Base-by-base conservation (phyloP, 1,140 invertebrate genomes). In the Campoletis sonorensis region DNA sequence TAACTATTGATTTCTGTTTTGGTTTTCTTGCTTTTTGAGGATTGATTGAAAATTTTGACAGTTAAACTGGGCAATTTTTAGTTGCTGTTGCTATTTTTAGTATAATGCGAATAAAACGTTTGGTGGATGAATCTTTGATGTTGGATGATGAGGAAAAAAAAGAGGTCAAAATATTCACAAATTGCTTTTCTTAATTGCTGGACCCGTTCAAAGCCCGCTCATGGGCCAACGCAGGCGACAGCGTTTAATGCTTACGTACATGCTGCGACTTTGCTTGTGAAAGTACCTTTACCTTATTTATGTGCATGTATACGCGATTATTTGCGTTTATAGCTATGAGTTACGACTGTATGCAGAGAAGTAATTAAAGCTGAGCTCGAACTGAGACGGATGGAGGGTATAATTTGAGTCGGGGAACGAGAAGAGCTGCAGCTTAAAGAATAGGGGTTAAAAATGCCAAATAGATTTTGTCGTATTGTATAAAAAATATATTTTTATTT, bases 301-400 rank as follows among this genome's bases (percentile, higher is more conserved):
- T 58, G 54, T 58, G 10, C 54, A 23, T 13, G 30, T 10, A 13
- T 37, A 71, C 5, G 40, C 40, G 40, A 45, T 45, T 71, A 37
- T 71, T 71, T 73, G 71, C 71, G 71, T 73, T 73, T 73, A 73
- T 45, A 23, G 71, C 37, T 49, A 49, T 49, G 71, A 73, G 71
- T 73, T 73, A 73, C 71, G 71, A 73, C 71, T 73, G 71, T 73
- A 73, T 73, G 71, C 71, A 73, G 33, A 73, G 33, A 73, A 73
- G 71, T 45, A 49, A 18, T 73, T 49, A 73, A 73, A 45, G 68
- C 68, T 37, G 33, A 45, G 37, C 37, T 45, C 21, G 61, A 23
- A 67, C 61, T 67, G 40, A 45, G 71, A 49, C 21, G 71, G 37
- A 73, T 71, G 27, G 33, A 18, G 37, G 23, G 40, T 73, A 73